Base-by-base conservation (phyloP, 2,888 invertebrate species). In the Geotrupes spiniger region DNA sequence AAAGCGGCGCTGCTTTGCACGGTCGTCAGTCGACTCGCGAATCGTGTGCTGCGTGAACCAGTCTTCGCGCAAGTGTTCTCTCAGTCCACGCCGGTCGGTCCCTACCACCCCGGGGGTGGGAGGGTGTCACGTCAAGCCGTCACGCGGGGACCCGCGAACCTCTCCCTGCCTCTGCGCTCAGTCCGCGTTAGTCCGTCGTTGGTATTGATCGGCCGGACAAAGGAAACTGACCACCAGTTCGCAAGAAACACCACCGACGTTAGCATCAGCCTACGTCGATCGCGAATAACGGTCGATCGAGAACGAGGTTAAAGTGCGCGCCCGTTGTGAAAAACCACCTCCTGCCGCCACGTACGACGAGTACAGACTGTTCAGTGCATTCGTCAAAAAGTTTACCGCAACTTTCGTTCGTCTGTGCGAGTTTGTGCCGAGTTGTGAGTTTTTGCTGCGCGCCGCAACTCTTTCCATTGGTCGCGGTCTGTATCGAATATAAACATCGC, bases 101-200 rank as follows among this genome's bases (percentile, higher is more conserved):
- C 60, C 63, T 57, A 57, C 51, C 46, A 60, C 74, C 74, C 76
- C 74, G 73, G 76, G 72, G 68, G 69, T 69, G 73, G 77, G 77
- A 77, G 78, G 75, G 79, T 71, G 79, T 78, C 79, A 78, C 78
- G 79, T 79, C 77, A 76, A 74, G 76, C 74, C 74, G 69, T 75
- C 74, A 73, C 70, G 68, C 69, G 69, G 69, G 67, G 69, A 64
- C 63, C 64, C 68, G 68, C 69, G 69, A 69, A 64, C 65, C 63
- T 55, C 57, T 56, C 58, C 53, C 57, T 56, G 57, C 53, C 55
- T 52, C 68, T 64, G 64, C 68, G 66, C 68, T 69, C 70, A 66
- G 66, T 69, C 59, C 64, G 62, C 63, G 65, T 60, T 65, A 63
- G 69, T 65, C 67, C 65, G 60, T 62, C 58, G 63, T 59, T 56